Conservation (phyloP, 2,113 vertebrate genomes). For the Morone saxatilis region DNA sequence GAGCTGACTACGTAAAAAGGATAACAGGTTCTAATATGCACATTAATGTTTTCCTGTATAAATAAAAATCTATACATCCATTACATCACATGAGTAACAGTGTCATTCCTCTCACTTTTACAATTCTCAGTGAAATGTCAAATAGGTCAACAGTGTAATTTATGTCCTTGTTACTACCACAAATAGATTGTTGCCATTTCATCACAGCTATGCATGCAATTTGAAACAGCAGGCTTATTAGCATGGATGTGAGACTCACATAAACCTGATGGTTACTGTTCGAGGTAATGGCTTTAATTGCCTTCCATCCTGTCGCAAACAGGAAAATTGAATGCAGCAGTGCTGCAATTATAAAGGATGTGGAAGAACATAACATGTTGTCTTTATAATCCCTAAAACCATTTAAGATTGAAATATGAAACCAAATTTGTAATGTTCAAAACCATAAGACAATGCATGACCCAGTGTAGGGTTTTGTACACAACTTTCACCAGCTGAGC, state of each 20-base stretch:
- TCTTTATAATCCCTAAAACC: not conserved
- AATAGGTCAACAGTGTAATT: not conserved
- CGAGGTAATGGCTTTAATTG: constrained; percentile 41
- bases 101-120: not conserved
- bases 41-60: not conserved
- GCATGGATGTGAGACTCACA: not conserved
- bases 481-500: not conserved
- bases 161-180: not conserved
- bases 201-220: constrained; percentile 2
- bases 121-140: constrained; percentile 24
- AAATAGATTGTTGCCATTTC: constrained; percentile 17
- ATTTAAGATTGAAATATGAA: not conserved
- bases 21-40: not conserved
- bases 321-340: constrained; percentile 16
- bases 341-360: not conserved
- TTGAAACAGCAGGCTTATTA: constrained; percentile 22
- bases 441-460: not conserved
- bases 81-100: not conserved
- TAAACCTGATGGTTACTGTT: constrained; percentile 38
- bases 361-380: not conserved
- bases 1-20: not conserved
- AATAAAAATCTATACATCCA: not conserved
- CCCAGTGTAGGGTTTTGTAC: not conserved
- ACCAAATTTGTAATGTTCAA: not conserved
- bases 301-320: constrained; percentile 11